Conservation (phyloP, 2,797 vertebrate genomes). For the Valencia hispanica region DNA sequence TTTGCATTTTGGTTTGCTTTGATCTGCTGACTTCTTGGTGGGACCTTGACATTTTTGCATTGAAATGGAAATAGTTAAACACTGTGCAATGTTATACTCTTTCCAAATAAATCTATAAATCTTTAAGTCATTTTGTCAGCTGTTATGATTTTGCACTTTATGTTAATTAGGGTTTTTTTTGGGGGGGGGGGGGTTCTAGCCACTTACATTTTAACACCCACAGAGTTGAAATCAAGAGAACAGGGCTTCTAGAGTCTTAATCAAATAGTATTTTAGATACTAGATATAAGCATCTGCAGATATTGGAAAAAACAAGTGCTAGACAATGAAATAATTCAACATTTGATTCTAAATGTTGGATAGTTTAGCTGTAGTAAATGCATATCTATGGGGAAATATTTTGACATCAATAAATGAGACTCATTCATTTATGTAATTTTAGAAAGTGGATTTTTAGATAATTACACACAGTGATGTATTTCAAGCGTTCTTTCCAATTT, state of each 20-base stretch:
- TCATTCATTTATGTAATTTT: background rate
- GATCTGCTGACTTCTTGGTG: conserved; percentile 48
- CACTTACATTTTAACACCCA: background rate
- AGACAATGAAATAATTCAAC: background rate
- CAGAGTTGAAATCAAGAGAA: background rate
- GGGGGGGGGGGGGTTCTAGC: background rate
- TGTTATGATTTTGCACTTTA: background rate
- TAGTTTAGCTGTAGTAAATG: background rate
- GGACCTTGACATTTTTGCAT: conserved; percentile 54
- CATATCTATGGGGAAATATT: background rate
- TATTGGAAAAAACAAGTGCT: background rate
- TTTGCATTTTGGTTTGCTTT: conserved; percentile 24
- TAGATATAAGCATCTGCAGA: background rate
- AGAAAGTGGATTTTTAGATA: background rate
- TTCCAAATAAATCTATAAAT: conserved; percentile 73
- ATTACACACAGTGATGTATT: too few relatives aligned
- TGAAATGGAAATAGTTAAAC: conserved; percentile 44
- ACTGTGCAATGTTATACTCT: conserved; percentile 63
- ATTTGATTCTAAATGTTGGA: background rate
- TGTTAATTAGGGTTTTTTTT: too few relatives aligned
- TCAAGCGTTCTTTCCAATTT: too few relatives aligned
- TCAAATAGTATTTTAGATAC: background rate
- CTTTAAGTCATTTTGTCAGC: background rate
- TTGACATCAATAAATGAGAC: background rate
- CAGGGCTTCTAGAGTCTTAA: background rate